A percentile compares a stretch with the other conserved stretches of the same genome.
Evolutionary conservation across 2,113 vertebrate genomes (phyloP).

Genomic region (Cervus canadensis): DNA sequence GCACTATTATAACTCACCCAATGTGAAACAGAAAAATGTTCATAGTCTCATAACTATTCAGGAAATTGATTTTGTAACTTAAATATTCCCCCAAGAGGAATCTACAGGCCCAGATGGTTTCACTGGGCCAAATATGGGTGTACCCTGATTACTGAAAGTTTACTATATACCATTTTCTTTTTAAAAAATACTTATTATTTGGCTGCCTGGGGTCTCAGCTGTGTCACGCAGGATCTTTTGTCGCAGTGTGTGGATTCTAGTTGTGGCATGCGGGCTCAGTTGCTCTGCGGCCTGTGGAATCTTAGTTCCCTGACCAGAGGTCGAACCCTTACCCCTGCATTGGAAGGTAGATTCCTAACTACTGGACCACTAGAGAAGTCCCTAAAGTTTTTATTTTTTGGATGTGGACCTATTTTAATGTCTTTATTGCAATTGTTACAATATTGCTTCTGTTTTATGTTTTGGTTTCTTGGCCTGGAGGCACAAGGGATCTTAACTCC

Average conservation of each 20-base stretch:
- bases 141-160: not conserved
- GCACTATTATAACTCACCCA: not conserved
- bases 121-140: not conserved
- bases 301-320: not conserved
- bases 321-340: not conserved
- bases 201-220: not conserved
- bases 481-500: not conserved
- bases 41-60: not conserved
- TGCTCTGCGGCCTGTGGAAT: not conserved
- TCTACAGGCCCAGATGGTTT: not conserved
- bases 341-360: not conserved
- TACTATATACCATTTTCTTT: not conserved
- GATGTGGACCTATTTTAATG: not conserved
- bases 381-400: not conserved
- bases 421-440: not conserved
- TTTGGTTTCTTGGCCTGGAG: rapidly evolving
- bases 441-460: not conserved
- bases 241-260: not conserved
- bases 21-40: not conserved
- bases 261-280: rapidly evolving
- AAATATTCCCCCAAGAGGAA: not conserved
- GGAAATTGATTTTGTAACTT: not conserved
- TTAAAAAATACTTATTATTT: not conserved
- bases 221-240: not conserved
- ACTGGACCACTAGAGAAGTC: not conserved